Evolutionary conservation across 1,140 invertebrate genomes (phyloP).

Genomic region (Melipona quadrifasciata): DNA sequence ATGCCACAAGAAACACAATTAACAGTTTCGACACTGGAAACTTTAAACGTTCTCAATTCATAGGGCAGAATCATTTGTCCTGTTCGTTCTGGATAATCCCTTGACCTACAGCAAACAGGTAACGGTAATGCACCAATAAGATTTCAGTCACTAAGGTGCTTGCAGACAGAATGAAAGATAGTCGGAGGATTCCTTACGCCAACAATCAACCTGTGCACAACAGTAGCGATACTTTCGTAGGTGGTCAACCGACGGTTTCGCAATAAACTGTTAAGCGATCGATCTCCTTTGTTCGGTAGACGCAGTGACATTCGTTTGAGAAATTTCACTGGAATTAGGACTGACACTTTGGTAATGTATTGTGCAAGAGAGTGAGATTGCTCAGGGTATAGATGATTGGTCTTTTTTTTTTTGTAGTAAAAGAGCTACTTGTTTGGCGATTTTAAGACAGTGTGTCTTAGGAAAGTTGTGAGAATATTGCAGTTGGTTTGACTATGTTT

Average conservation of each 20-base stretch:
- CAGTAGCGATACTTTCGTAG: neutral
- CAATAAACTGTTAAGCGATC: conserved; percentile 13
- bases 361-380: no score
- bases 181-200: neutral
- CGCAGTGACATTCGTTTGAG: neutral
- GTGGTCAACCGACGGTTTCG: neutral
- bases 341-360: neutral
- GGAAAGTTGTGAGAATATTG: no score
- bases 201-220: neutral
- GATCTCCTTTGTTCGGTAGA: neutral
- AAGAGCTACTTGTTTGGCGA: neutral
- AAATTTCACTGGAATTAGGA: neutral
- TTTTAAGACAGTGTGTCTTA: neutral
- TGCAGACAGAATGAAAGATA: neutral
- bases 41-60: no score
- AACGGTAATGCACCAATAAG: neutral
- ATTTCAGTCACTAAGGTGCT: neutral
- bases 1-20: neutral
- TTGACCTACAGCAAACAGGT: neutral
- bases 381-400: neutral
- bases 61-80: no score
- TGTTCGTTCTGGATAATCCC: conserved; percentile 33
- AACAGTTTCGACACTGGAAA: neutral
- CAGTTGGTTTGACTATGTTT: no score
- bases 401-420: no score